These are phyloP conservation scores for Helobdella robusta DNA, from an alignment of 2,888 invertebrate species.

Conservation along the genomic window DNA sequence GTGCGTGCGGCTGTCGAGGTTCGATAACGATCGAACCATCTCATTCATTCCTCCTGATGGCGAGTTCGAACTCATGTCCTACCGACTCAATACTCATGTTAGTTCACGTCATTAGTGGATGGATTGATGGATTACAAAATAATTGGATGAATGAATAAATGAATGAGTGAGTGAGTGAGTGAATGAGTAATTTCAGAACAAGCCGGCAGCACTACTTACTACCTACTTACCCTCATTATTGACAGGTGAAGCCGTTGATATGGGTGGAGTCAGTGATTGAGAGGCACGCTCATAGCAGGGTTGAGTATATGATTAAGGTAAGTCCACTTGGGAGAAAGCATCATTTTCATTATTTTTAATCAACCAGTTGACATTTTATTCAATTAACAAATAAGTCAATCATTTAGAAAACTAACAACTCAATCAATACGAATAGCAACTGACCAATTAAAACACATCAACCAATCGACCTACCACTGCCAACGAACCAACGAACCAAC, in stretches of 20 bases:
- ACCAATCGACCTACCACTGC: too few species aligned
- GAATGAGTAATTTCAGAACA: too few species aligned
- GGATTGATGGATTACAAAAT: too few species aligned
- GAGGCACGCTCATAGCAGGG: constrained; percentile 87
- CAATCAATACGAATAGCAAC: too few species aligned
- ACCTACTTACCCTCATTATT: not conserved
- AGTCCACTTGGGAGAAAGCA: constrained; percentile 17
- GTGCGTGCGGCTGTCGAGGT: constrained; percentile 87
- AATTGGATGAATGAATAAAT: too few species aligned
- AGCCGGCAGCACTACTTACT: too few species aligned
- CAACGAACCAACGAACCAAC: too few species aligned
- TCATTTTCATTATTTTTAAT: not conserved
- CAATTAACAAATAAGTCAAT: not conserved
- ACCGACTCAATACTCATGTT: constrained; percentile 87
- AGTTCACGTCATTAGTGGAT: too few species aligned
- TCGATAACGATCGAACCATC: constrained; percentile 95
- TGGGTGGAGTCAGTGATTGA: constrained; percentile 99
- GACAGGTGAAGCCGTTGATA: constrained; percentile 75
- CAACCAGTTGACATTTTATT: not conserved
- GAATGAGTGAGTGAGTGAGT: too few species aligned
- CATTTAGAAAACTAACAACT: not conserved
- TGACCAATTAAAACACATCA: too few species aligned
- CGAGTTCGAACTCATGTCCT: constrained; percentile 97
- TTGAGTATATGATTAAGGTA: constrained; percentile 93
- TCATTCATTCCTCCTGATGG: constrained; percentile 98